phyloP scores from a whole-genome alignment of 2,113 vertebrate species.

The Caranx melampygus region DNA sequence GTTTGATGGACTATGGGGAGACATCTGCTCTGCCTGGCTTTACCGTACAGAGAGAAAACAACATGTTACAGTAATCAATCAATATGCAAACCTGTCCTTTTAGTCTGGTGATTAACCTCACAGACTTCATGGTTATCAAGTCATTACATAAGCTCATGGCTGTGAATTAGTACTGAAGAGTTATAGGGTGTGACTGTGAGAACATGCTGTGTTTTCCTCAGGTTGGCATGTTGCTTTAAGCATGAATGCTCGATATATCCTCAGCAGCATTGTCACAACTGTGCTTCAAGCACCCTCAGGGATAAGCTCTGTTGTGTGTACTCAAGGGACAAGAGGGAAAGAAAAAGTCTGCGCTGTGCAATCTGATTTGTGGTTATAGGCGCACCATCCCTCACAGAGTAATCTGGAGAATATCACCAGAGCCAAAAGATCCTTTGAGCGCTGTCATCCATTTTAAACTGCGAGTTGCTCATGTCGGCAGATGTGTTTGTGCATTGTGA shows the following conservation, averaged over 20 bases:
- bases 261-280: slow-evolving; percentile 66
- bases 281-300: slow-evolving; percentile 63
- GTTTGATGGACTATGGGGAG: slow-evolving; percentile 81
- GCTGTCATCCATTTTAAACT: slow-evolving; percentile 61
- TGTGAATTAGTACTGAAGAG: slow-evolving; percentile 45
- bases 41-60: slow-evolving; percentile 66
- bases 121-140: slow-evolving; percentile 41
- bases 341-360: slow-evolving; percentile 46
- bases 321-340: slow-evolving; percentile 62
- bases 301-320: slow-evolving; percentile 64
- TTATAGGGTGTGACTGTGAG: slow-evolving; percentile 4
- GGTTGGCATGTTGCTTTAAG: slow-evolving; percentile 47
- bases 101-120: slow-evolving; percentile 63
- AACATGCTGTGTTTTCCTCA: slow-evolving; percentile 32
- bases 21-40: slow-evolving; percentile 79
- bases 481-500: slow-evolving; percentile 59
- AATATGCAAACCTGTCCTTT: slow-evolving; percentile 64
- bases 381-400: slow-evolving; percentile 57
- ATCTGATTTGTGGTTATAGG: slow-evolving; percentile 64
- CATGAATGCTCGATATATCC: slow-evolving; percentile 56
- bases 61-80: slow-evolving; percentile 65
- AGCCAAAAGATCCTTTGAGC: slow-evolving; percentile 59
- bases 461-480: slow-evolving; percentile 48
- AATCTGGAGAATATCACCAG: slow-evolving; percentile 60
- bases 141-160: slow-evolving; percentile 44